phyloP scores from a whole-genome alignment of 2,113 vertebrate species.

The Microtus richardsoni region DNA sequence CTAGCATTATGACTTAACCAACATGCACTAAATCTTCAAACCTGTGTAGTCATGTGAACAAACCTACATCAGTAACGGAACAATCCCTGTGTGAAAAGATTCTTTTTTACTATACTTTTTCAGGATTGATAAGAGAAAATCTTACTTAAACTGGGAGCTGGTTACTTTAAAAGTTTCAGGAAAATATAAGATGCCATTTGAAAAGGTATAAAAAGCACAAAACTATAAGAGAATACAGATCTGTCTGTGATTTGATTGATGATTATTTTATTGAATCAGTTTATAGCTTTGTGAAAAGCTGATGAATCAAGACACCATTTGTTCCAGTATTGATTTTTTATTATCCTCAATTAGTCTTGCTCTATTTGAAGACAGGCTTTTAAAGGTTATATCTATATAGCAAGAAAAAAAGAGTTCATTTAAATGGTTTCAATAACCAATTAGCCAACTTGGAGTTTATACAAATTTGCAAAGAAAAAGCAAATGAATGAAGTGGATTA shows the following conservation, averaged over 20 bases:
- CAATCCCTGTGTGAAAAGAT: background rate
- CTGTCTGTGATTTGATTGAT: background rate
- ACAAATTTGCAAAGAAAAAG: constrained; percentile 34
- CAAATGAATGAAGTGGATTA: background rate
- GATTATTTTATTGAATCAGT: constrained; percentile 28
- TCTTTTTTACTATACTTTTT: background rate
- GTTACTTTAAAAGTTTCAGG: background rate
- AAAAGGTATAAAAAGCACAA: background rate
- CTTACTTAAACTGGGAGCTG: background rate
- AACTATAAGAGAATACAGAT: background rate
- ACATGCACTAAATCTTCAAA: background rate
- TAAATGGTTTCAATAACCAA: constrained; percentile 15
- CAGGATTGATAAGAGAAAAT: background rate
- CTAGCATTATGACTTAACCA: background rate
- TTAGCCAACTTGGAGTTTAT: background rate
- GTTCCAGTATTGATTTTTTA: constrained; percentile 36
- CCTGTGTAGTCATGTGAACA: background rate
- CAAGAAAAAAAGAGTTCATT: constrained; percentile 9
- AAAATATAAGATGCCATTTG: background rate
- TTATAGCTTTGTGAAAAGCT: constrained; percentile 41
- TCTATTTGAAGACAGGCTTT: constrained; percentile 43
- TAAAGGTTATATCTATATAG: constrained; percentile 13
- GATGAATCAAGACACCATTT: constrained; percentile 50
- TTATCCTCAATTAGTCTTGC: constrained; percentile 44
- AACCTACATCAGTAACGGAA: background rate